Evolutionary conservation across 1,140 invertebrate genomes (phyloP).

Genomic region (Druon quercuslanigerum): DNA sequence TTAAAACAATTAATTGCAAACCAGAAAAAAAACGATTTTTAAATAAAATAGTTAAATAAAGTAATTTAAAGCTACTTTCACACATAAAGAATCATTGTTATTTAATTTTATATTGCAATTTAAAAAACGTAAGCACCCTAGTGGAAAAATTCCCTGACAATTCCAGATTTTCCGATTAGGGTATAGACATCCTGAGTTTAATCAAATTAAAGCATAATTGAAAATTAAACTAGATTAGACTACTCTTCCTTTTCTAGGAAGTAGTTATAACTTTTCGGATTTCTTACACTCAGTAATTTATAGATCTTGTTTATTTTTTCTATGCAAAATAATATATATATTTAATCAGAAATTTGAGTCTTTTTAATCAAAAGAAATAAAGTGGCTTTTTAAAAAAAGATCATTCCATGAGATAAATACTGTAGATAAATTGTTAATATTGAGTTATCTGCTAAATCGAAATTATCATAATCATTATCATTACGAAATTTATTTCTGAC

Average conservation of each 20-base stretch:
- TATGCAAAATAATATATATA: slow-evolving; percentile 32
- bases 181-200: no score
- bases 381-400: slow-evolving; percentile 36
- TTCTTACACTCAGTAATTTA: slow-evolving; percentile 3
- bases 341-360: slow-evolving; percentile 9
- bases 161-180: no score
- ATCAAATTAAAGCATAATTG: no score
- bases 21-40: no score
- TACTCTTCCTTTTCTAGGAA: slow-evolving; percentile 19
- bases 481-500: slow-evolving; percentile 42
- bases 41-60: no score
- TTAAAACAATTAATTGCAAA: no score
- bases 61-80: no score
- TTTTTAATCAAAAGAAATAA: slow-evolving; percentile 14
- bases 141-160: no score
- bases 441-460: slow-evolving; percentile 46
- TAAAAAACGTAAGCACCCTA: no score
- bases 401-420: slow-evolving; percentile 28
- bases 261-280: slow-evolving; percentile 14
- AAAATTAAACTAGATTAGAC: neutral
- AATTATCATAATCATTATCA: slow-evolving; percentile 21
- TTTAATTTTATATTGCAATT: no score
- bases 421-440: slow-evolving; percentile 44
- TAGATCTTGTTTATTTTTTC: slow-evolving; percentile 22
- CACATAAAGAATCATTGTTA: no score